These are phyloP conservation scores for Mus musculus DNA, from an alignment of 2,113 vertebrate genomes.

Conservation along the genomic window DNA sequence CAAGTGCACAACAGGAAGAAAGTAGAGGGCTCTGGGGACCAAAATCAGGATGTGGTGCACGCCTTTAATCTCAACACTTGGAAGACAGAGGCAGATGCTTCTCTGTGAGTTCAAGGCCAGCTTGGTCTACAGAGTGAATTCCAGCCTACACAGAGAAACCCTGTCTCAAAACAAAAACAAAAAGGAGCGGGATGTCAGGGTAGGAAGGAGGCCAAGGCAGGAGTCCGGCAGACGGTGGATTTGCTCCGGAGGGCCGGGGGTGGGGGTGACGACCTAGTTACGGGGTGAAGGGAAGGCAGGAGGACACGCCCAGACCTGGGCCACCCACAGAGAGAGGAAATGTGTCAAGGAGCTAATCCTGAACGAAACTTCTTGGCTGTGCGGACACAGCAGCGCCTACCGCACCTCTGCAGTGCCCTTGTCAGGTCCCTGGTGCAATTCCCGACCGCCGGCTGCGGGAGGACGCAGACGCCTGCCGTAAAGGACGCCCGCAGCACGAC, in stretches of 20 bases:
- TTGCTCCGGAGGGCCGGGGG: background rate
- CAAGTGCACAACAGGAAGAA: background rate
- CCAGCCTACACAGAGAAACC: background rate
- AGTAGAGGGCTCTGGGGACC: background rate
- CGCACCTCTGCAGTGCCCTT: background rate
- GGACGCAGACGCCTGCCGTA: background rate
- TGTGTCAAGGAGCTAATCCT: background rate
- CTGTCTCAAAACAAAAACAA: background rate
- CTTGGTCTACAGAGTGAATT: background rate
- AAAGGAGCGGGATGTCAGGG: background rate
- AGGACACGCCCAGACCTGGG: background rate
- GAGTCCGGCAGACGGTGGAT: background rate
- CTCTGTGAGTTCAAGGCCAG: background rate
- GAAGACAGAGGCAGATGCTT: background rate
- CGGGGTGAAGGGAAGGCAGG: background rate
- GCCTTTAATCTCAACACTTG: background rate
- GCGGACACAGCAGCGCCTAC: conserved; percentile 29
- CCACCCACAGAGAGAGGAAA: background rate
- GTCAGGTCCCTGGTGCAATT: rapidly evolving
- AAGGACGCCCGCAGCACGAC: conserved; percentile 59
- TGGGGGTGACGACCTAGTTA: background rate
- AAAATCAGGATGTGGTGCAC: background rate
- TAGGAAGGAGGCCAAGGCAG: background rate
- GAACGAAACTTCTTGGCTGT: background rate
- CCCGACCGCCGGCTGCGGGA: rapidly evolving